Evolutionary conservation across 1,140 invertebrate species (phyloP), one percentile per base, ranked within the genome.

Genomic region (Bacillus rossius): DNA sequence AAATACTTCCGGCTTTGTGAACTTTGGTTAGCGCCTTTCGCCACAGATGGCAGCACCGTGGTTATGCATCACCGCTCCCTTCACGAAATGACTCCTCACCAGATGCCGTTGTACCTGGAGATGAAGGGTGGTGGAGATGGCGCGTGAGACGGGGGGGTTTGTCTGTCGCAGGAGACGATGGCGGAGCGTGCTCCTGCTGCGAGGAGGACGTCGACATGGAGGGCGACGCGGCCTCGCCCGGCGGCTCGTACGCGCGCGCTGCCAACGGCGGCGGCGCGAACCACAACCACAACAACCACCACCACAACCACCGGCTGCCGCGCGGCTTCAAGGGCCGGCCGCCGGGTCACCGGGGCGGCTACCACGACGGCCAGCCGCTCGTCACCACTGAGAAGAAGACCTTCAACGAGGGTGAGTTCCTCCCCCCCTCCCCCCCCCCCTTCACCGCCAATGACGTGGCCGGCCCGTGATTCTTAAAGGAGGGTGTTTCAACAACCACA

Each of bases 401-500:
- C 20, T 55, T 55, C 43, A 53, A 55, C 45, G 52, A 55, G 42
- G 59, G 59, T 60, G 13, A 56, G 45, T 38, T 38, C 42, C 13
- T 22, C n/a, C 14, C 17, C 40, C 56, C 48, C 25, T 57, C 64
- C 62, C 62, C 59, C 55, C 62, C 59, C 54, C 52, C 37, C 49
- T 43, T 57, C 55, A 54, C 59, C 64, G 63, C 57, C 65, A 66
- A 57, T 65, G 60, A 43, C 55, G 63, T 64, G 73, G 69, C 67
- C 70, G 63, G 70, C 67, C n/a, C n/a, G n/a, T n/a, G n/a, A n/a
- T n/a, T n/a, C n/a, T n/a, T n/a, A n/a, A n/a, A n/a, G n/a, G n/a
- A n/a, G n/a, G n/a, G n/a, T n/a, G n/a, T n/a, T n/a, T n/a, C n/a
- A n/a, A n/a, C 63, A 75, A 73, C 65, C 69, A 75, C 69, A 70